A percentile compares a stretch with the other conserved stretches of the same genome.
phyloP scores from a whole-genome alignment of 2,113 vertebrate genomes.

The Stegostoma tigrinum region DNA sequence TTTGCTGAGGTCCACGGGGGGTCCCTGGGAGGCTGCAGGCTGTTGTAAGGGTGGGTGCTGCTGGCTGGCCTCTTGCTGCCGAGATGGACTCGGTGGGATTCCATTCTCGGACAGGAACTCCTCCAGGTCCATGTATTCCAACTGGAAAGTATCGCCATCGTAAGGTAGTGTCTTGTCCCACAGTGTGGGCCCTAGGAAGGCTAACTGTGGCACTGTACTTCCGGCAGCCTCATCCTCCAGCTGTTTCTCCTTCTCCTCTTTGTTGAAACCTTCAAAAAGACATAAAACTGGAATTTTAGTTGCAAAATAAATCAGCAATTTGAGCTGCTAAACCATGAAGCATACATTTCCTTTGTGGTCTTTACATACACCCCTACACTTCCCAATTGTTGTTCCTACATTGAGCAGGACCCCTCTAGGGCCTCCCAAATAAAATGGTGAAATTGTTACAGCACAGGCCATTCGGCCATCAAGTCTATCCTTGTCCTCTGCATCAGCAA shows the following conservation, averaged over 20 bases:
- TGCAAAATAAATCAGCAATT: not conserved
- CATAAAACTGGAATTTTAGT: not conserved
- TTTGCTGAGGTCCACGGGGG: conserved; percentile 73
- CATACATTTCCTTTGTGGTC: not conserved
- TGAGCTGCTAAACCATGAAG: not conserved
- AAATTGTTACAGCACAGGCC: no score
- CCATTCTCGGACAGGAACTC: conserved; percentile 97
- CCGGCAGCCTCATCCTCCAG: conserved; percentile 77
- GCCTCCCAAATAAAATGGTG: not conserved
- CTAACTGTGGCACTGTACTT: conserved; percentile 78
- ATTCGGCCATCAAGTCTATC: no score
- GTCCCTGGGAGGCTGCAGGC: conserved; percentile 55
- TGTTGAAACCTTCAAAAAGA: conserved; percentile 68
- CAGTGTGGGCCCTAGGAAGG: conserved; percentile 90
- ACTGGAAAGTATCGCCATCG: conserved; percentile 89
- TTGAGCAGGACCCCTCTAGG: no score
- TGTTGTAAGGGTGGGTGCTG: conserved; percentile 56
- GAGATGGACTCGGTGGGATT: conserved; percentile 81
- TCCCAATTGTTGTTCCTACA: not conserved
- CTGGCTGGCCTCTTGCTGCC: conserved; percentile 63
- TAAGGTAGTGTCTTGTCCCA: conserved; percentile 99
- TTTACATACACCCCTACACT: not conserved
- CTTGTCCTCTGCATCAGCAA: no score
- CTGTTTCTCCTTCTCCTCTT: conserved; percentile 91
- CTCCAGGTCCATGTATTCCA: conserved; percentile 99